phyloP scores from a whole-genome alignment of 2,888 invertebrate species.

The Camptogramma bilineatum region DNA sequence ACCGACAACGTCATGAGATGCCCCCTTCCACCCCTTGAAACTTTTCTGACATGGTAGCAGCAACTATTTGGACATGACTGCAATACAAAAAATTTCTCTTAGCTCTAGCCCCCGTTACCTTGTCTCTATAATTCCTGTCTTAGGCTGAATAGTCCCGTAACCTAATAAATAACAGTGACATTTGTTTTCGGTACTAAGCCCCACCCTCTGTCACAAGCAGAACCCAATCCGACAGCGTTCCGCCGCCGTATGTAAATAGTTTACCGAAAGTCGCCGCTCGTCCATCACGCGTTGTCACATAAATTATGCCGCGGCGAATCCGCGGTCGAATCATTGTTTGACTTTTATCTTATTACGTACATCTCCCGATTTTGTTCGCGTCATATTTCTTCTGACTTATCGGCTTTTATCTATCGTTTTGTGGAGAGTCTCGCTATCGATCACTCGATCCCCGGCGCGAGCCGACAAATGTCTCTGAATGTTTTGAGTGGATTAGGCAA shows the following conservation, averaged over 20 bases:
- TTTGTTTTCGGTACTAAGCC: slow-evolving; percentile 85
- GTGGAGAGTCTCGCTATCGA: slow-evolving; percentile 83
- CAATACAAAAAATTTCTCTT: slow-evolving; percentile 3
- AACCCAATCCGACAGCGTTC: slow-evolving; percentile 83
- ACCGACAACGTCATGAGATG: slow-evolving; percentile 25
- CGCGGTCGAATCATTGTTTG: slow-evolving; percentile 86
- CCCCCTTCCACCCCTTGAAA: slow-evolving; percentile 34
- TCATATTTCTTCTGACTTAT: slow-evolving; percentile 85
- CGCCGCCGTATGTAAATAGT: slow-evolving; percentile 85
- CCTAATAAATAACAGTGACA: slow-evolving; percentile 85
- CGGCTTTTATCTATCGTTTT: slow-evolving; percentile 85
- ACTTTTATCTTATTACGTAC: slow-evolving; percentile 86
- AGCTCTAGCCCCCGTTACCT: slow-evolving; percentile 36
- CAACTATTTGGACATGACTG: slow-evolving; percentile 7
- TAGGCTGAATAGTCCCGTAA: slow-evolving; percentile 79
- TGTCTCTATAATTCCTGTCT: slow-evolving; percentile 71
- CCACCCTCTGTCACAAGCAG: slow-evolving; percentile 83
- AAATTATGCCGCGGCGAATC: slow-evolving; percentile 86
- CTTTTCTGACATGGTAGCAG: slow-evolving; percentile 19
- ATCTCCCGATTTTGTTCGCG: slow-evolving; percentile 86
- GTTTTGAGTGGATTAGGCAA: slow-evolving; percentile 84
- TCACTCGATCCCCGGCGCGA: slow-evolving; percentile 76
- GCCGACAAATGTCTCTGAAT: slow-evolving; percentile 83
- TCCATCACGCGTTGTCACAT: slow-evolving; percentile 86
- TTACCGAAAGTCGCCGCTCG: slow-evolving; percentile 85